Conservation (phyloP, 2,113 vertebrate species). For the crab-eating macaque (Macaca fascicularis) region T2T-MFA8v1.1 NC_088375.1:14690001-14690500, state of each 20-base stretch:
- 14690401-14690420: background rate
- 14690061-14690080: background rate
- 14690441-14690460: background rate
- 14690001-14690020: background rate
- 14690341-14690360: conserved; percentile 81
- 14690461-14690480: background rate
- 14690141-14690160: conserved; percentile 73
- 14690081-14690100: background rate
- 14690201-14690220: conserved; percentile 86
- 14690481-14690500: background rate
- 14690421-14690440: background rate
- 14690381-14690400: background rate
- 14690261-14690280: conserved; percentile 92
- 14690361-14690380: background rate
- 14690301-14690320: conserved; percentile 88
- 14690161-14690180: conserved; percentile 81
- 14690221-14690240: conserved; percentile 92
- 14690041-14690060: rapidly evolving
- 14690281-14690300: conserved; percentile 94
- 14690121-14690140: background rate
- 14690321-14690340: conserved; percentile 77
- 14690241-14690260: conserved; percentile 90
- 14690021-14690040: background rate
- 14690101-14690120: background rate
- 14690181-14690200: conserved; percentile 78